phyloP scores from a whole-genome alignment of 2,113 vertebrate species.

The Drymodes brunneopygia region DNA sequence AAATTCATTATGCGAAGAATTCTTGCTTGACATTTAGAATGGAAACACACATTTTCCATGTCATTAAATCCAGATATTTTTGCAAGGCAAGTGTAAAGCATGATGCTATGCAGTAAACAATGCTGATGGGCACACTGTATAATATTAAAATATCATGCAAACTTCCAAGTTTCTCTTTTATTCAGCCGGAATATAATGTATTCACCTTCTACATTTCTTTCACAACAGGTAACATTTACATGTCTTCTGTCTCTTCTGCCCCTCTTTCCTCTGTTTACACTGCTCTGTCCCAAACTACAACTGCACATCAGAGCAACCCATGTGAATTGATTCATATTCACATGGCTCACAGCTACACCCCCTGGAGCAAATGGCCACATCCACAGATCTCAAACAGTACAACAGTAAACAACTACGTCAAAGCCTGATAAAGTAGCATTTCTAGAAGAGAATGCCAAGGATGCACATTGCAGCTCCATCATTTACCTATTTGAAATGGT shows the following conservation, averaged over 20 bases:
- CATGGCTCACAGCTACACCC: background rate
- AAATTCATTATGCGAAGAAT: background rate
- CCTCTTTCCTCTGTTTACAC: background rate
- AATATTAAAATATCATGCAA: background rate
- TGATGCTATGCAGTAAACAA: background rate
- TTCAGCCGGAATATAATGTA: background rate
- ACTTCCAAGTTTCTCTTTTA: background rate
- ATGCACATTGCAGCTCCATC: background rate
- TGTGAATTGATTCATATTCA: background rate
- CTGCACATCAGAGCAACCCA: background rate
- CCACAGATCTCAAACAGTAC: background rate
- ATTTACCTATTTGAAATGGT: background rate
- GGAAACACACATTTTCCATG: background rate
- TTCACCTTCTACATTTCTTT: background rate
- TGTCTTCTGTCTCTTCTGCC: accelerated
- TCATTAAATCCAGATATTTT: background rate
- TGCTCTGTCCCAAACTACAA: background rate
- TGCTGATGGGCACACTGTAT: background rate
- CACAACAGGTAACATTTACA: background rate
- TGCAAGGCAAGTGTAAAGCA: background rate
- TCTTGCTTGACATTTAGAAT: background rate
- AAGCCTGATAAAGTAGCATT: background rate
- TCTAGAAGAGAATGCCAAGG: background rate
- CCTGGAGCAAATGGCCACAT: background rate
- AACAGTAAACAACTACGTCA: background rate